These are phyloP conservation scores for Sebastes variabilis DNA, from an alignment of 2,797 vertebrate species.

Conservation along the genomic window DNA sequence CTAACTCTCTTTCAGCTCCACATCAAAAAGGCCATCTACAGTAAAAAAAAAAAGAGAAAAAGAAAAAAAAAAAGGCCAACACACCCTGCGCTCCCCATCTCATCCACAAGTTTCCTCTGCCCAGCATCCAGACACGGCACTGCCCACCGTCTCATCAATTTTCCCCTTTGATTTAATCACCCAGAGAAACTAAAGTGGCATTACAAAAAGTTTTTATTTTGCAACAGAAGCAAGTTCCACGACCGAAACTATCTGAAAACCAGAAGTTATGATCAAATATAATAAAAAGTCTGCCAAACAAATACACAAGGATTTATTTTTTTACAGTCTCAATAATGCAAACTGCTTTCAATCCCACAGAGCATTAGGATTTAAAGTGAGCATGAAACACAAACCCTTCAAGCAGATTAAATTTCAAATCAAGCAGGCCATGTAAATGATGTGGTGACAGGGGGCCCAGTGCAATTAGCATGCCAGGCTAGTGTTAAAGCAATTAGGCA, in stretches of 20 bases:
- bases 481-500: conserved; percentile 86
- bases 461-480: conserved; percentile 87
- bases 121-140: conserved; percentile 54
- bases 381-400: conserved; percentile 88
- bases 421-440: conserved; percentile 88
- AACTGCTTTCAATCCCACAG: conserved; percentile 78
- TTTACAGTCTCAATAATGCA: conserved; percentile 64
- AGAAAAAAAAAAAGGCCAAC: conserved; percentile 36
- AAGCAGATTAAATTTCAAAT: conserved; percentile 87
- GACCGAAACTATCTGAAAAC: conserved; percentile 18
- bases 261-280: conserved; percentile 4
- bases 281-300: conserved; percentile 31
- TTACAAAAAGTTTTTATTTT: conserved; percentile 59
- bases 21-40: conserved; percentile 80
- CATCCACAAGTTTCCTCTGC: conserved; percentile 59
- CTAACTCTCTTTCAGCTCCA: conserved; percentile 69
- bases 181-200: conserved; percentile 54
- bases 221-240: conserved; percentile 33
- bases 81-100: conserved; percentile 57
- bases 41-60: conserved; percentile 8
- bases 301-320: conserved; percentile 55
- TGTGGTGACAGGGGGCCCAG: conserved; percentile 83
- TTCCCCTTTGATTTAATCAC: conserved; percentile 78
- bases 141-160: conserved; percentile 75
- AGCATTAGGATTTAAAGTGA: conserved; percentile 87